Conservation (phyloP, 2,797 vertebrate species). For the Macropodus opercularis region DNA sequence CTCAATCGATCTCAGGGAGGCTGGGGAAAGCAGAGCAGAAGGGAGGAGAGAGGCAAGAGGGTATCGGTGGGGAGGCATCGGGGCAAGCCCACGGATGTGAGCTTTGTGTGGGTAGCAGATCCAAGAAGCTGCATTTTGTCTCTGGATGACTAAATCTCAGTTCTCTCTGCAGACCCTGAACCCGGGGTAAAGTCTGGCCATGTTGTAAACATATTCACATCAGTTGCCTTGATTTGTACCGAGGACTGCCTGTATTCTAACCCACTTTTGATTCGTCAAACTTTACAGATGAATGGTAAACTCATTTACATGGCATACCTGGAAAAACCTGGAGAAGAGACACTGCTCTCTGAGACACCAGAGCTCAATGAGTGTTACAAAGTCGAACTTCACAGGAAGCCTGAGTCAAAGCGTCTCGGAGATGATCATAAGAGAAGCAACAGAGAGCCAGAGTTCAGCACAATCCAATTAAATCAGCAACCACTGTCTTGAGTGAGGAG, state of each 20-base stretch:
- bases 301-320: slow-evolving; percentile 62
- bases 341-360: slow-evolving; percentile 49
- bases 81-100: slow-evolving; percentile 68
- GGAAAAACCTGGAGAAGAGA: slow-evolving; percentile 50
- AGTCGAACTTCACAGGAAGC: slow-evolving; percentile 75
- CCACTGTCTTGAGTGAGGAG: slow-evolving; percentile 74
- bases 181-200: slow-evolving; percentile 37
- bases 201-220: slow-evolving; percentile 50
- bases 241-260: slow-evolving; percentile 31
- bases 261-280: slow-evolving; percentile 54
- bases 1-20: slow-evolving; percentile 77
- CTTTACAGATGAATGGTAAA: slow-evolving; percentile 68
- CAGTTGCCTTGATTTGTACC: slow-evolving; percentile 33
- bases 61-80: slow-evolving; percentile 50
- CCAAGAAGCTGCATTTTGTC: slow-evolving; percentile 52
- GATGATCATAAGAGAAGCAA: slow-evolving; percentile 79
- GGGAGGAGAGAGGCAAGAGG: slow-evolving; percentile 41
- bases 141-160: slow-evolving; percentile 58
- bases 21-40: slow-evolving; percentile 53
- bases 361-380: slow-evolving; percentile 68
- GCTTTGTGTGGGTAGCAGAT: slow-evolving; percentile 57
- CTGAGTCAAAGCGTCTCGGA: slow-evolving; percentile 69
- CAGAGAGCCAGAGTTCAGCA: slow-evolving; percentile 79
- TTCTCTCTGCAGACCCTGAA: slow-evolving; percentile 41
- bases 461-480: slow-evolving; percentile 81